Conservation (phyloP, 2,113 vertebrate genomes). For the Lagenorhynchus albirostris region DNA sequence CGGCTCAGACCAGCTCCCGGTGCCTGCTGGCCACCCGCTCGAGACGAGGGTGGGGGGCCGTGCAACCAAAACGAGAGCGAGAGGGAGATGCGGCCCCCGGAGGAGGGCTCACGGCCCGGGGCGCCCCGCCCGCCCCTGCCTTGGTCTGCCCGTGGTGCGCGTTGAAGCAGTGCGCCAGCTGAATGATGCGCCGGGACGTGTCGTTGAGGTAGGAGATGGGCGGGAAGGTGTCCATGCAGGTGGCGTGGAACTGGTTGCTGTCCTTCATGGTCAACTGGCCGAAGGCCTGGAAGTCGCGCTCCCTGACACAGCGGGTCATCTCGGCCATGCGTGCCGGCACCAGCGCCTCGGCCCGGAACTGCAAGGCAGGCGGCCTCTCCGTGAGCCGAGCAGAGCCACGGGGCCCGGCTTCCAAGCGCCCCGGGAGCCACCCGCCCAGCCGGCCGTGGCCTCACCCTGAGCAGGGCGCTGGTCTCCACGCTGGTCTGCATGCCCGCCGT, state of each 20-base stretch:
- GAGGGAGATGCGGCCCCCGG: background rate
- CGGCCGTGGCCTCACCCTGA: constrained; percentile 84
- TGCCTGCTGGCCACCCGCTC: background rate
- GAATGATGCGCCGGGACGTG: constrained; percentile 87
- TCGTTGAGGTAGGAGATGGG: constrained; percentile 96
- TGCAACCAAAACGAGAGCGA: background rate
- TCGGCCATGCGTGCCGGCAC: constrained; percentile 88
- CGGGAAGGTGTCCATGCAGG: constrained; percentile 95
- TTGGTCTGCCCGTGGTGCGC: constrained; percentile 84
- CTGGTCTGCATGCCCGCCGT: constrained; percentile 95
- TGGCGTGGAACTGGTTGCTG: constrained; percentile 98
- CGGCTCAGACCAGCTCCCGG: background rate
- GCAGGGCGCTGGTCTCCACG: constrained; percentile 90
- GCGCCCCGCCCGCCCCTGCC: constrained; percentile 67
- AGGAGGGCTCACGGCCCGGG: background rate
- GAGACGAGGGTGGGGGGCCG: background rate
- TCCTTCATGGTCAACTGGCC: constrained; percentile 95
- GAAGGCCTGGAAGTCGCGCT: constrained; percentile 89
- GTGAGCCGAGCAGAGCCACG: background rate
- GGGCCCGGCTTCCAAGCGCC: background rate
- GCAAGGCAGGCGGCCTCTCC: background rate
- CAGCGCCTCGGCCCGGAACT: constrained; percentile 90
- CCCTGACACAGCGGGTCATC: constrained; percentile 86
- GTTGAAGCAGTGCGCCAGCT: constrained; percentile 91
- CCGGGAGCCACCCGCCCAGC: background rate